Evolutionary conservation across 2,113 vertebrate genomes (phyloP).

Genomic region (Brachypodius melanocephalos): DNA sequence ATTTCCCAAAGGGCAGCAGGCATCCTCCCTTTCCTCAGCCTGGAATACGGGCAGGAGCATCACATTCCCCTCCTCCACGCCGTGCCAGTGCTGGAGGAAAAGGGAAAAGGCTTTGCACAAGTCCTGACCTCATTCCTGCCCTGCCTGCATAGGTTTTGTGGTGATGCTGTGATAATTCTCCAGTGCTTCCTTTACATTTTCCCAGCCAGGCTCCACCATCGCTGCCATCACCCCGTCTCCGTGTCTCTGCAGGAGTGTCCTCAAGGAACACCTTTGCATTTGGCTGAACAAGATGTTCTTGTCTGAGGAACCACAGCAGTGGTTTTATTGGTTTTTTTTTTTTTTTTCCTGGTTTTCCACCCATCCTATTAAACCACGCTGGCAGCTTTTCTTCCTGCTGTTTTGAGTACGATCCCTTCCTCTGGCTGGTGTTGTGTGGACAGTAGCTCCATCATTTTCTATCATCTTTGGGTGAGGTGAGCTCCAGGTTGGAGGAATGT

Average conservation of each 20-base stretch:
- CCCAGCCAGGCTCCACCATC: background rate
- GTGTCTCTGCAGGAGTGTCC: background rate
- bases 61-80: rapidly evolving
- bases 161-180: background rate
- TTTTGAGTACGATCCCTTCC: background rate
- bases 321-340: no score
- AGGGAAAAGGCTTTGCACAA: background rate
- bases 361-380: background rate
- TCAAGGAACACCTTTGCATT: slow-evolving; percentile 22
- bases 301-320: background rate
- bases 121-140: background rate
- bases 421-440: background rate
- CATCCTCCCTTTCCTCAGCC: background rate
- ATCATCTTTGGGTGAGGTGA: background rate
- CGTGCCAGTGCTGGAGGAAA: background rate
- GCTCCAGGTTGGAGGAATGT: background rate
- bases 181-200: background rate
- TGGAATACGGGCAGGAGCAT: background rate
- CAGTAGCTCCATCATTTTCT: rapidly evolving
- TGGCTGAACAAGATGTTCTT: slow-evolving; percentile 27
- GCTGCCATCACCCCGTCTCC: background rate
- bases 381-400: background rate
- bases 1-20: background rate
- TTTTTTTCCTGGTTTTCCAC: background rate
- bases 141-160: background rate